Percentiles rank a stretch among this genome's conserved stretches.
These are phyloP conservation scores for Nannospalax galili DNA, from an alignment of 2,113 vertebrate species.

Conservation along the genomic window DNA sequence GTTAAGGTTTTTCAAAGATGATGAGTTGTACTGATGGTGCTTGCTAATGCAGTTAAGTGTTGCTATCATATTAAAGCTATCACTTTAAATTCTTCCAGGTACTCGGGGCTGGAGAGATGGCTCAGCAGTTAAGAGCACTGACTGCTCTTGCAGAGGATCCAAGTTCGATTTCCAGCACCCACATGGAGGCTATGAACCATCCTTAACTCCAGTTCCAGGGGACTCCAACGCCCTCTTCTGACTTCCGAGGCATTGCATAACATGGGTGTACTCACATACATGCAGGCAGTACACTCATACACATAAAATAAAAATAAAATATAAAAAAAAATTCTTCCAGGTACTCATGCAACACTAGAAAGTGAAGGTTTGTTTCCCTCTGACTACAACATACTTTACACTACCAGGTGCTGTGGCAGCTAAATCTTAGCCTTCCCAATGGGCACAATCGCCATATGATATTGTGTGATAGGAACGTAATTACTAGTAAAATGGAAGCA, in stretches of 20 bases:
- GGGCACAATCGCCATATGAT: background rate
- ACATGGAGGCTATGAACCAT: no score
- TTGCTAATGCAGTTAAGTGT: background rate
- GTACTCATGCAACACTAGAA: background rate
- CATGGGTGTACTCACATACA: no score
- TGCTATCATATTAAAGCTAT: background rate
- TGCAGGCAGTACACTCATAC: no score
- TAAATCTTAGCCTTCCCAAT: slow-evolving; percentile 27
- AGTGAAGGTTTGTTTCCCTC: background rate
- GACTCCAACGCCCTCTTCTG: no score
- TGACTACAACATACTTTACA: slow-evolving; percentile 2
- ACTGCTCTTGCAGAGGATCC: no score
- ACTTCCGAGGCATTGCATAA: no score
- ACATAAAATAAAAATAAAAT: no score
- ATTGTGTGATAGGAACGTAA: slow-evolving; percentile 9
- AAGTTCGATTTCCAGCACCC: no score
- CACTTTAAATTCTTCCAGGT: slow-evolving; percentile 3
- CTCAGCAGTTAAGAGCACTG: no score
- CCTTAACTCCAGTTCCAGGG: no score
- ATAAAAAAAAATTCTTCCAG: background rate
- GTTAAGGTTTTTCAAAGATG: slow-evolving; percentile 33
- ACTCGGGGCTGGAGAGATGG: no score
- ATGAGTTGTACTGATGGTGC: background rate
- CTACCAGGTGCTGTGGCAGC: background rate
- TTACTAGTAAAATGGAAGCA: slow-evolving; percentile 28